Base-by-base conservation (phyloP, 2,888 invertebrate species). In the Cynaeus angustus region DNA sequence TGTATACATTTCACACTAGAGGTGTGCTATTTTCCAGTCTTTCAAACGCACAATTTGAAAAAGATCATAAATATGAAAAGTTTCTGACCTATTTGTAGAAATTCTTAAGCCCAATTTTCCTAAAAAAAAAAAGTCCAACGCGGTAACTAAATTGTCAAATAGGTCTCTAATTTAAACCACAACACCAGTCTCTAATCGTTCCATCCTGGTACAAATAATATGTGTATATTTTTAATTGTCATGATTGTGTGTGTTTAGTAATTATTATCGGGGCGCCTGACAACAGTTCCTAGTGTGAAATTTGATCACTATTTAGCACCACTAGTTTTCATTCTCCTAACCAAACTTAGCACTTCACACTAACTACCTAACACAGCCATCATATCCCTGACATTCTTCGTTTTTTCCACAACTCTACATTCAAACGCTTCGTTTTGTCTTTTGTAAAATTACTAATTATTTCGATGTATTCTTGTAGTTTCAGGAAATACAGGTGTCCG, bases 251-350 rank as follows among this genome's bases (percentile, higher is more conserved):
- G 52, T 67, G 43, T 33, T 41, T 16, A 50, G 53, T 71, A 64
- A 71, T 73, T 73, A 71, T 69, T 50, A 50, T 62, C 66, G 65
- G 62, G 71, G 71, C 73, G 71, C 73, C 71, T 71, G 46, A 71
- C 71, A 70, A 66, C 72, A 64, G 46, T 61, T 66, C 14, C 73
- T 69, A 73, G 69, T 72, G 72, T 73, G 72, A 74, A 70, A 71
- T 74, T 74, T 72, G 73, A 74, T 72, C 72, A 67, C 52, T 70
- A 71, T 72, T 75, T 75, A 70, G 66, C 70, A 61, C 61, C 59
- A 26, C 45, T 58, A 13, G 14, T 50, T 8, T 59, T 50, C 69
- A 61, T 66, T 70, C 66, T 66, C 55, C 61, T 59, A 70, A 70
- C 65, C 58, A 58, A 66, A 70, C 61, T 61, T 55, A 62, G 16